phyloP scores from a whole-genome alignment of 2,113 vertebrate genomes.

The Agelaius tricolor region DNA sequence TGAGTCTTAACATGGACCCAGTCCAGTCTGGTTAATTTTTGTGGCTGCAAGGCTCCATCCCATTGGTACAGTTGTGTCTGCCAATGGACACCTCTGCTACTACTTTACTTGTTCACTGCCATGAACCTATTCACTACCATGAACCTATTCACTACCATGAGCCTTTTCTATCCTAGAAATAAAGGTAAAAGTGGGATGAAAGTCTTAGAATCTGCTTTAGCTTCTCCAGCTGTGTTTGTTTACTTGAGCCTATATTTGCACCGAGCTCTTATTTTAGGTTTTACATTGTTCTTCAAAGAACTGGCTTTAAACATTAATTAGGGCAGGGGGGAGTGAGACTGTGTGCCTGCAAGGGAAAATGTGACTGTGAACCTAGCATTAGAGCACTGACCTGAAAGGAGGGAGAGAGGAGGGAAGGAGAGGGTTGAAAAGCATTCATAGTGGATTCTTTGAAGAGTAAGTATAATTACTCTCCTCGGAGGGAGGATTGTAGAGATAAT shows the following conservation, averaged over 20 bases:
- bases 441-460: constrained; percentile 40
- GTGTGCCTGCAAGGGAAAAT: constrained; percentile 48
- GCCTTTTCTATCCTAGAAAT: neutral
- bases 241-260: neutral
- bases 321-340: neutral
- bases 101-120: neutral
- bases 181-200: neutral
- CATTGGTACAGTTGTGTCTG: neutral
- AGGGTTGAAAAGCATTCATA: neutral
- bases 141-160: neutral
- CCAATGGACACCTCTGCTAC: neutral
- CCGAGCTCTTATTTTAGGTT: neutral
- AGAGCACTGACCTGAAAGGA: constrained; percentile 61
- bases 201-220: neutral
- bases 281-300: constrained; percentile 30
- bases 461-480: neutral
- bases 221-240: neutral
- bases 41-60: neutral
- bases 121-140: neutral
- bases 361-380: constrained; percentile 33
- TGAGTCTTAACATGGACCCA: neutral
- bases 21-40: neutral
- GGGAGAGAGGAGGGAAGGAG: constrained; percentile 14
- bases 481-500: neutral
- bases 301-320: constrained; percentile 63